Conservation (phyloP, 2,797 vertebrate species). For the Carduelis carduelis region DNA sequence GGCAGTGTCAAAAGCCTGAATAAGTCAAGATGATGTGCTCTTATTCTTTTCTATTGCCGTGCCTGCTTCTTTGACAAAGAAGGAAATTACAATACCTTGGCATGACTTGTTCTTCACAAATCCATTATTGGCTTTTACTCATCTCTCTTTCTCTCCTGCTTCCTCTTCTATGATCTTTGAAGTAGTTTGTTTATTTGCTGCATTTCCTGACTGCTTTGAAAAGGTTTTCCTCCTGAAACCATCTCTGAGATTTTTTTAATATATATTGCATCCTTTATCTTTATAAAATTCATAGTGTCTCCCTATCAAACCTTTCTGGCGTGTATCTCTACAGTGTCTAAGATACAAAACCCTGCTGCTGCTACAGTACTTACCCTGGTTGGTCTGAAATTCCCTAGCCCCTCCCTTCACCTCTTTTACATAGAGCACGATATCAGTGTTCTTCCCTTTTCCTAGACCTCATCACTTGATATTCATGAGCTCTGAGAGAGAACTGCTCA, state of each 20-base stretch:
- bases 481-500: neutral
- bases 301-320: neutral
- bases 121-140: constrained; percentile 33
- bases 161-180: neutral
- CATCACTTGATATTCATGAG: neutral
- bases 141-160: neutral
- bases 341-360: neutral
- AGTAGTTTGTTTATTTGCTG: constrained; percentile 24
- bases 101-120: constrained; percentile 8
- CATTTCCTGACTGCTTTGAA: neutral
- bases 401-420: neutral
- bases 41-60: neutral
- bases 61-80: constrained; percentile 22
- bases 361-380: neutral
- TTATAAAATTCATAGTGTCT: neutral
- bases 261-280: neutral
- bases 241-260: neutral
- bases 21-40: neutral
- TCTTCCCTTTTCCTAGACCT: neutral
- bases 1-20: neutral
- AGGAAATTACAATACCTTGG: constrained; percentile 29
- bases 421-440: neutral
- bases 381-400: neutral
- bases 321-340: neutral
- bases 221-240: neutral